phyloP scores from a whole-genome alignment of 2,797 vertebrate species.

The Brotula barbata region DNA sequence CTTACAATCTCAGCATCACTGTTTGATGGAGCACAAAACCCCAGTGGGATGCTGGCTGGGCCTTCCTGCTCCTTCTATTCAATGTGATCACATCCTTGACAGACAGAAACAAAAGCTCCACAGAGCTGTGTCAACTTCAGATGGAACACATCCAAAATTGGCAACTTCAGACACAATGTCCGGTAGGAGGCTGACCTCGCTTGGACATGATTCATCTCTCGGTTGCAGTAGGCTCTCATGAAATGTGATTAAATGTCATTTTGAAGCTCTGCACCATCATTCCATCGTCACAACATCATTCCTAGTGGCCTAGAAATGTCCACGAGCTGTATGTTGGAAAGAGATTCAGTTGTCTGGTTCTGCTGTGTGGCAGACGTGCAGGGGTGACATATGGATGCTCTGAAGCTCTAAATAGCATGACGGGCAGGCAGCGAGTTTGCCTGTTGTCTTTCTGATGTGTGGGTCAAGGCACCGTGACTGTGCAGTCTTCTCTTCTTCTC shows the following conservation, averaged over 20 bases:
- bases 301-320: conserved; percentile 10
- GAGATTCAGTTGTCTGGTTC: conserved; percentile 30
- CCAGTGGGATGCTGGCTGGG: conserved; percentile 56
- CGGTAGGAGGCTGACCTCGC: conserved; percentile 38
- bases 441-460: conserved; percentile 66
- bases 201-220: conserved; percentile 38
- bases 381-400: conserved; percentile 72
- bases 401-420: conserved; percentile 68
- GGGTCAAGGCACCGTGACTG: conserved; percentile 62
- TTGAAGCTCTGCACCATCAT: conserved; percentile 2
- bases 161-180: conserved; percentile 35
- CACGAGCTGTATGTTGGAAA: background rate
- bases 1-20: conserved; percentile 24
- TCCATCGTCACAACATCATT: conserved; percentile 7
- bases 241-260: conserved; percentile 36
- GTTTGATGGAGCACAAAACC: conserved; percentile 59
- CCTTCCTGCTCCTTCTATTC: conserved; percentile 53
- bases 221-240: conserved; percentile 21
- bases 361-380: conserved; percentile 49
- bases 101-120: conserved; percentile 67
- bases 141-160: conserved; percentile 60
- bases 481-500: conserved; percentile 65
- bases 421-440: conserved; percentile 68
- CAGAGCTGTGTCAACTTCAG: conserved; percentile 67
- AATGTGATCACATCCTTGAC: conserved; percentile 56